phyloP scores from a whole-genome alignment of 1,140 invertebrate species.

The Phymorhynchus buccinoides region DNA sequence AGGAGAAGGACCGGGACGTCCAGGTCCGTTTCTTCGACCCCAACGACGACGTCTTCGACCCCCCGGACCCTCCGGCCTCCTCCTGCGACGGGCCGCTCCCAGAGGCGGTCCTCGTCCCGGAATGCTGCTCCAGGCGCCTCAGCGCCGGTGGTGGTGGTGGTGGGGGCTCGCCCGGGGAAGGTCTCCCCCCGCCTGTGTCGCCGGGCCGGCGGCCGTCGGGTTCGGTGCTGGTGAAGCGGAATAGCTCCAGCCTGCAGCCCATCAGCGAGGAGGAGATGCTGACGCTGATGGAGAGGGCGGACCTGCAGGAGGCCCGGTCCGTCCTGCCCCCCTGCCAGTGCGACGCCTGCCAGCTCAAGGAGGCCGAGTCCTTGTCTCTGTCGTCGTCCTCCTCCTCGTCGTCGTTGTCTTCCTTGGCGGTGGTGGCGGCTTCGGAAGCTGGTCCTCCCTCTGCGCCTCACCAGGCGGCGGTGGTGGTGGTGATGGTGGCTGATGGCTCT shows the following conservation, averaged over 20 bases:
- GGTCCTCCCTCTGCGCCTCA: too few species aligned
- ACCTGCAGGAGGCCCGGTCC: conserved; percentile 38
- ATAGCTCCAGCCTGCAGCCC: conserved; percentile 38
- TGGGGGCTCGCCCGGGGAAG: neutral
- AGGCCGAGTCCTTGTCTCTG: neutral
- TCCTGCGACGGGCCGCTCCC: neutral
- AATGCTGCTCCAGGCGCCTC: neutral
- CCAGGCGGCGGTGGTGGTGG: too few species aligned
- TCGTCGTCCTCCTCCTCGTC: neutral
- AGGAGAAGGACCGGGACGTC: neutral
- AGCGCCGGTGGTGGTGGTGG: neutral
- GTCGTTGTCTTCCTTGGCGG: neutral
- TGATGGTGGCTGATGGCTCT: too few species aligned
- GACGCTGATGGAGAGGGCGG: conserved; percentile 41
- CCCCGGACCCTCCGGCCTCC: neutral
- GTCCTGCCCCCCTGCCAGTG: conserved; percentile 50
- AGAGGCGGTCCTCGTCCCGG: neutral
- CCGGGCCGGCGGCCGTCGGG: neutral
- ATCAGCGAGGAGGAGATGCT: conserved; percentile 46
- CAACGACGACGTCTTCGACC: neutral
- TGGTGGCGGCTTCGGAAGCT: neutral
- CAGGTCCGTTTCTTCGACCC: conserved; percentile 2
- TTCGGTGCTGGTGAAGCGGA: conserved; percentile 25
- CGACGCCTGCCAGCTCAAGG: conserved; percentile 49
- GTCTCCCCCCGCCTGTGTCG: neutral